Percentiles rank a stretch among this genome's conserved stretches.
These are phyloP conservation scores for Halesus radiatus DNA, from an alignment of 1,140 invertebrate species.

Conservation along the genomic window DNA sequence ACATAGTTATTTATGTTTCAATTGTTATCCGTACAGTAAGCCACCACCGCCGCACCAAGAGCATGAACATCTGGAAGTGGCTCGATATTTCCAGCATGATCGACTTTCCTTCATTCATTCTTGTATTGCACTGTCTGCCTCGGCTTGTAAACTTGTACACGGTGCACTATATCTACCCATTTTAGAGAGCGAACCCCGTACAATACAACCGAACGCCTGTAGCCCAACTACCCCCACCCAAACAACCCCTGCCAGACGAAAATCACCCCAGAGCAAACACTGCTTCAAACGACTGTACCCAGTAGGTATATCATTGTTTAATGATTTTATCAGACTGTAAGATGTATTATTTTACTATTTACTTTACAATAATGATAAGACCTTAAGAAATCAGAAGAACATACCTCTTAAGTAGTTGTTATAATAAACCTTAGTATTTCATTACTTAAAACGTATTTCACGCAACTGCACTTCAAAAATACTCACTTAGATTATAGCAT, in stretches of 20 bases:
- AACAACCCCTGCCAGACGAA: neutral
- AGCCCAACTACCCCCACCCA: neutral
- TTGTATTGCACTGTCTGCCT: neutral
- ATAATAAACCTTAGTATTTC: no score
- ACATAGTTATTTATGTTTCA: no score
- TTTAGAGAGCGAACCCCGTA: neutral
- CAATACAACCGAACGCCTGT: neutral
- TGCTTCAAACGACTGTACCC: neutral
- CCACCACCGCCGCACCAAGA: neutral
- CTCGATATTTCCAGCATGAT: conserved; percentile 32
- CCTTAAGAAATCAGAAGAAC: neutral
- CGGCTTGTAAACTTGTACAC: neutral
- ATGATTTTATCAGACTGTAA: no score
- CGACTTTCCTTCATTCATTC: conserved; percentile 12
- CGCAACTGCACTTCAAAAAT: no score
- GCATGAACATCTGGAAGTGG: neutral
- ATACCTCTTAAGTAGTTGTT: neutral
- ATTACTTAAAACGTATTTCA: no score
- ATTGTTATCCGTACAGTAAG: no score
- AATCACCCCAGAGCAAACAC: conserved; percentile 22
- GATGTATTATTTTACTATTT: no score
- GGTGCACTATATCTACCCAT: neutral
- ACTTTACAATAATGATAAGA: neutral
- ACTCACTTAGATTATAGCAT: no score
- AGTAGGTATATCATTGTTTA: no score